Evolutionary conservation across 2,113 vertebrate genomes (phyloP).

Genomic region (Paramisgurnus dabryanus): DNA sequence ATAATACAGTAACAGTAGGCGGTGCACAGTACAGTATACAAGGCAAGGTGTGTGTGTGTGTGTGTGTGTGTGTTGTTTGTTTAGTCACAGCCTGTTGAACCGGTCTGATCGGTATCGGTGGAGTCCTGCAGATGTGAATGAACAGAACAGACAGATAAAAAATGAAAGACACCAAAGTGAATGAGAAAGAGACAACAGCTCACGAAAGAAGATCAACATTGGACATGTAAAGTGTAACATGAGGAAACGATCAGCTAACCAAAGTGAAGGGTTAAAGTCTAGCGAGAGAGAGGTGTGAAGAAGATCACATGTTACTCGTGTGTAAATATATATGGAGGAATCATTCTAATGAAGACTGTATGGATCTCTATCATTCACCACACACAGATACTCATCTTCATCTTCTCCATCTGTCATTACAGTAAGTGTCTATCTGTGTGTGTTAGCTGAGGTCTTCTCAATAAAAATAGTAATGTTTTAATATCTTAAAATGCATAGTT

Average conservation of each 20-base stretch:
- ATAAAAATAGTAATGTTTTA: too few species aligned
- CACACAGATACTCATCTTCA: neutral
- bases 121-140: conserved; percentile 38
- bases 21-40: too few species aligned
- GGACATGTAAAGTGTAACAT: neutral
- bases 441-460: neutral
- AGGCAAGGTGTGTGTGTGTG: neutral
- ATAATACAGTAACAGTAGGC: too few species aligned
- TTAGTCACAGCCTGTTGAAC: conserved; percentile 55
- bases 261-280: neutral
- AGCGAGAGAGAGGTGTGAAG: neutral
- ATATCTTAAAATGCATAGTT: too few species aligned
- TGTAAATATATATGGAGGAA: conserved; percentile 1
- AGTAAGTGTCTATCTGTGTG: neutral
- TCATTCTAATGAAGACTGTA: conserved; percentile 1
- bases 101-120: conserved; percentile 64
- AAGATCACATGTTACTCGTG: neutral
- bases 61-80: neutral
- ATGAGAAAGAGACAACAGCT: neutral
- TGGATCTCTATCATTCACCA: neutral
- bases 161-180: neutral
- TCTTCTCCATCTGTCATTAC: neutral
- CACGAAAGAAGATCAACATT: neutral
- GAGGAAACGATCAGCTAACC: neutral
- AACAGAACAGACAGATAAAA: neutral